Percentiles rank a stretch among this genome's conserved stretches.
These are phyloP conservation scores for Enteromius viviparus DNA, from an alignment of 2,797 vertebrate genomes.

Conservation along the genomic window DNA sequence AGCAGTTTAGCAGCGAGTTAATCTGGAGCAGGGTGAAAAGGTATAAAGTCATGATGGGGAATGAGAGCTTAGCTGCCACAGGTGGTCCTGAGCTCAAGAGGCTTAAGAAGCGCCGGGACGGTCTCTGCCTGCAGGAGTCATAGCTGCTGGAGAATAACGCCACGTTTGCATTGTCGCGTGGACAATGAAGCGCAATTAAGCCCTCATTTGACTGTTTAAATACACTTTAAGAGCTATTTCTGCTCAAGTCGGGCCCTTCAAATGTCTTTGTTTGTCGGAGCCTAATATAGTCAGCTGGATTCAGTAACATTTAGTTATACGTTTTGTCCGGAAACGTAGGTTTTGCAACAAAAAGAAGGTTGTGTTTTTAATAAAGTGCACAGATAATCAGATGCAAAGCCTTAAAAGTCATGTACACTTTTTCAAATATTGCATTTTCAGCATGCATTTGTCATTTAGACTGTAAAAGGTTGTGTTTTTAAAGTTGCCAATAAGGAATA, in stretches of 20 bases:
- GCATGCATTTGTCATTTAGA: background rate
- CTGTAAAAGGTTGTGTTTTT: background rate
- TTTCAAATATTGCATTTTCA: background rate
- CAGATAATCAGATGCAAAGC: background rate
- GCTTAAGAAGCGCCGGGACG: slow-evolving; percentile 40
- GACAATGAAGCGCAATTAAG: background rate
- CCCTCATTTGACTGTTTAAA: background rate
- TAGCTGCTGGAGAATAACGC: background rate
- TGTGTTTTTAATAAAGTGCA: background rate
- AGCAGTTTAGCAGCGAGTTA: slow-evolving; percentile 7
- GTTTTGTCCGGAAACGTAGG: background rate
- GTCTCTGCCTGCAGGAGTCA: slow-evolving; percentile 5
- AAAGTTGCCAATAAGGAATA: too few relatives aligned
- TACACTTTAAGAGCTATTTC: background rate
- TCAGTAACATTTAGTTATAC: background rate
- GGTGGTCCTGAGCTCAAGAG: slow-evolving; percentile 54
- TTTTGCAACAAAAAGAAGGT: background rate
- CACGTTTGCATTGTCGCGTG: background rate
- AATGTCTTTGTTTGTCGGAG: background rate
- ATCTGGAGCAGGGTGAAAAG: slow-evolving; percentile 31
- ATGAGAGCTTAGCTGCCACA: slow-evolving; percentile 53
- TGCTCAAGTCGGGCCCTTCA: background rate
- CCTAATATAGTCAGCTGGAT: background rate
- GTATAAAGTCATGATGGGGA: slow-evolving; percentile 38
- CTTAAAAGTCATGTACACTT: background rate